Base-by-base conservation (phyloP, 2,113 vertebrate species). In the Sturnus vulgaris region DNA sequence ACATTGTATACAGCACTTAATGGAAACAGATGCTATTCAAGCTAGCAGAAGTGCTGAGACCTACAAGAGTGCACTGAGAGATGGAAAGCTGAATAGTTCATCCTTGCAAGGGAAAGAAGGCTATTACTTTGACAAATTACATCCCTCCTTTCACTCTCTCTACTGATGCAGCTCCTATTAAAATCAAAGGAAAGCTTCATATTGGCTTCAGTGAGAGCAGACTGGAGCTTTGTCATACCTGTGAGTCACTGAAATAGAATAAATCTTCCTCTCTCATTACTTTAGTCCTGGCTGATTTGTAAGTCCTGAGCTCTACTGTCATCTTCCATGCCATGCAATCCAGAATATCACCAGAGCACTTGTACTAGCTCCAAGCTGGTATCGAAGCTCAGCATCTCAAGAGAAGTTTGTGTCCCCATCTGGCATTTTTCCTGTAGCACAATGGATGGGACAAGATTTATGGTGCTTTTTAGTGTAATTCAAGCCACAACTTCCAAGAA, bases 201-300 rank as follows among this genome's bases (percentile, higher is more conserved):
- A n/a, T 88, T 91, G 84, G 65, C 52, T 93, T 92, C 78, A 91
- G 44, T 81, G 59, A 76, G 75, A 92, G 49, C 69, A 81, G 47
- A 66, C 39, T 87, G 44, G 59, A 79, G 44, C 28, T 82, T 90
- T 90, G 57, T 63, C 79, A 75, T 44, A 79, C 60, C 65, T 79
- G 12, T 31, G 47, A 56, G 37, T 25, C 46, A 93, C 82, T 82
- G 40, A 85, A 91, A 91, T 2, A 57, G 55, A 77, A 66, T 86
- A 77, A 86, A 88, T 86, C 85, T 93, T 92, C 92, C 69, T 85
- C 52, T 80, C 85, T 93, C 7, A 3, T 94, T 94, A 77, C 75
- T 86, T 88, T 60, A 70, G 71, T 68, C 24, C 66, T 73, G 44
- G 24, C 39, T 91, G 60, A 90, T 87, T 95, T 9, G 0, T 66